A percentile compares a stretch with the other conserved stretches of the same genome.
Conservation (phyloP, 1,140 invertebrate species). For the Musca domestica region DNA sequence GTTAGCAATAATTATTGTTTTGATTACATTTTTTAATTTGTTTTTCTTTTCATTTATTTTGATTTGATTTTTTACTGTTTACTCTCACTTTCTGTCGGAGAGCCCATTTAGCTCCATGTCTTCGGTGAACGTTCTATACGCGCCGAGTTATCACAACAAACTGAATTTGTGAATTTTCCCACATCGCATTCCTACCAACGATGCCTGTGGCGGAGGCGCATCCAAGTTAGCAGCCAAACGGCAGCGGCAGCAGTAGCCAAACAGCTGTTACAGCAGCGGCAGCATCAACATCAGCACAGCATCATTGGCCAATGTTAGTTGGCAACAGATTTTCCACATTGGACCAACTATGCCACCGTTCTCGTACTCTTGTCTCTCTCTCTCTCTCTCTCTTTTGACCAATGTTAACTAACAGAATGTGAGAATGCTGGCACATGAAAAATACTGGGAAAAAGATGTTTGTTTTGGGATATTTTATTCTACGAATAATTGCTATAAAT, state of each 20-base stretch:
- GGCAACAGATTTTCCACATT: too few species aligned
- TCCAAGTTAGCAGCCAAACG: background rate
- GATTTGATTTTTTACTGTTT: too few species aligned
- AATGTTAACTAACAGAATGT: conserved; percentile 8
- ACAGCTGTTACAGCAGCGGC: background rate
- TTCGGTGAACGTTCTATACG: background rate
- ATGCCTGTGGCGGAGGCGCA: background rate
- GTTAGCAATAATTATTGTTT: background rate
- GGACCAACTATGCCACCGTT: too few species aligned
- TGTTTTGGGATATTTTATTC: conserved; percentile 12
- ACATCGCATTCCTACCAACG: background rate
- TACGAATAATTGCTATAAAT: too few species aligned
- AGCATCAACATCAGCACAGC: too few species aligned
- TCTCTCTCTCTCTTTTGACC: background rate
- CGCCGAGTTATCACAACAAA: conserved; percentile 6
- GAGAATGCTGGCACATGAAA: background rate
- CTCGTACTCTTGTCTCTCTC: too few species aligned
- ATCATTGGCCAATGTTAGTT: too few species aligned
- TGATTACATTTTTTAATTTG: too few species aligned
- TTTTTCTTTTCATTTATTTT: too few species aligned
- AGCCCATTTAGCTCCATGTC: too few species aligned
- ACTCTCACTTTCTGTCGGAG: too few species aligned
- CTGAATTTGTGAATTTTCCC: conserved; percentile 19
- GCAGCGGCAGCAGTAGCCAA: background rate
- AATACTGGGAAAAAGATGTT: background rate